Evolutionary conservation across 2,113 vertebrate species (phyloP).

Genomic region (Petaurus breviceps): DNA sequence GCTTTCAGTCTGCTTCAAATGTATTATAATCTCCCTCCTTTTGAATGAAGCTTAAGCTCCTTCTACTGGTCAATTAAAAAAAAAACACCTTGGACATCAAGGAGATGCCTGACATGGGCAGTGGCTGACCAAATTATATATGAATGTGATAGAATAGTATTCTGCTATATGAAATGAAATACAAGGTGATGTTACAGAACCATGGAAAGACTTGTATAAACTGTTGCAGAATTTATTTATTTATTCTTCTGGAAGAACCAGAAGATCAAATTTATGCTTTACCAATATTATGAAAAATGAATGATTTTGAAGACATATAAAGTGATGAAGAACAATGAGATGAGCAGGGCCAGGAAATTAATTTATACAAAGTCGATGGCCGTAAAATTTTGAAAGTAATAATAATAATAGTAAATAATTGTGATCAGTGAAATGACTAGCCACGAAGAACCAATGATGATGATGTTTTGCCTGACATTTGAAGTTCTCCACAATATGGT

Average conservation of each 20-base stretch:
- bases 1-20: not conserved
- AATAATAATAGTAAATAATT: too few relatives aligned
- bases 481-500: not conserved
- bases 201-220: not conserved
- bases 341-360: not conserved
- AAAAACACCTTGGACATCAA: not conserved
- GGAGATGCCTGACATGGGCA: not conserved
- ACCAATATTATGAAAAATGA: not conserved
- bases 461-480: not conserved
- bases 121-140: not conserved
- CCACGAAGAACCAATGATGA: not conserved
- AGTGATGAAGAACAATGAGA: not conserved
- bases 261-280: not conserved
- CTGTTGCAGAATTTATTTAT: not conserved
- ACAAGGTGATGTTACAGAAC: not conserved
- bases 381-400: not conserved
- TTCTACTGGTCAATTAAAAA: not conserved
- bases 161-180: not conserved
- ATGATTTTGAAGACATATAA: not conserved
- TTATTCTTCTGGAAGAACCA: too few relatives aligned
- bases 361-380: not conserved
- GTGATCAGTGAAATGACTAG: not conserved
- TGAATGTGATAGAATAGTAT: not conserved
- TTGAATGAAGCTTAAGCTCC: not conserved
- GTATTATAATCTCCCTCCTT: not conserved